phyloP scores from a whole-genome alignment of 37 sponge, comb jelly and placozoan species.

The Diacarnus erythraeanus region DNA sequence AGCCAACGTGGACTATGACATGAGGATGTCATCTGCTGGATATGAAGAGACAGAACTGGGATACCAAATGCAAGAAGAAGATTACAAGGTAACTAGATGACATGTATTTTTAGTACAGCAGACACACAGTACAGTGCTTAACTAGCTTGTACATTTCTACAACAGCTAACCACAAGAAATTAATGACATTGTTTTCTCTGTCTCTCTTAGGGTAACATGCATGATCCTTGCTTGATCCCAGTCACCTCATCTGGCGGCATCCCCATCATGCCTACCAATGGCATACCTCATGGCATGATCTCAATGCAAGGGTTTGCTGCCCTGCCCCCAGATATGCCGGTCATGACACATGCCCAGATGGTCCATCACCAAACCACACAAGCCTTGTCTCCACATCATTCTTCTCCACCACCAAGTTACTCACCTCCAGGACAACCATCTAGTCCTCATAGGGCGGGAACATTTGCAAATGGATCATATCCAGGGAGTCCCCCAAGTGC shows the following conservation, averaged over 20 bases:
- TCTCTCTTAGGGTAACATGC: conserved; percentile 35
- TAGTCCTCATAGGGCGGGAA: conserved; percentile 50
- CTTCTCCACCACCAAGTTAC: conserved; percentile 70
- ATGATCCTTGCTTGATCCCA: neutral
- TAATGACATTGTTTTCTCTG: neutral
- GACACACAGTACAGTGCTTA: neutral
- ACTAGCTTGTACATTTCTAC: neutral
- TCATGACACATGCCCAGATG: conserved; percentile 37
- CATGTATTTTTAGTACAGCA: too few species aligned
- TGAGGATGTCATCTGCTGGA: conserved; percentile 87
- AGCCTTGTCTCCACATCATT: conserved; percentile 35
- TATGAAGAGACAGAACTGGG: conserved; percentile 97
- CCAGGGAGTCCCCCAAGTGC: conserved; percentile 37
- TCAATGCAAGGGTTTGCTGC: conserved; percentile 51
- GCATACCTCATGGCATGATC: conserved; percentile 67
- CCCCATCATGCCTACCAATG: conserved; percentile 36
- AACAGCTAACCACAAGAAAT: neutral
- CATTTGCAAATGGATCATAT: neutral
- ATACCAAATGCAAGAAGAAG: conserved; percentile 81
- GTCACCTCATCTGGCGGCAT: conserved; percentile 15
- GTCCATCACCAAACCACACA: conserved; percentile 30
- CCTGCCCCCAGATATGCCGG: neutral
- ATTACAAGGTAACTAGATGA: conserved; percentile 75
- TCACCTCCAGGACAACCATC: conserved; percentile 48
- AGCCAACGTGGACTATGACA: conserved; percentile 52